Evolutionary conservation across 2,797 vertebrate species (phyloP).

Genomic region (Coluber constrictor): DNA sequence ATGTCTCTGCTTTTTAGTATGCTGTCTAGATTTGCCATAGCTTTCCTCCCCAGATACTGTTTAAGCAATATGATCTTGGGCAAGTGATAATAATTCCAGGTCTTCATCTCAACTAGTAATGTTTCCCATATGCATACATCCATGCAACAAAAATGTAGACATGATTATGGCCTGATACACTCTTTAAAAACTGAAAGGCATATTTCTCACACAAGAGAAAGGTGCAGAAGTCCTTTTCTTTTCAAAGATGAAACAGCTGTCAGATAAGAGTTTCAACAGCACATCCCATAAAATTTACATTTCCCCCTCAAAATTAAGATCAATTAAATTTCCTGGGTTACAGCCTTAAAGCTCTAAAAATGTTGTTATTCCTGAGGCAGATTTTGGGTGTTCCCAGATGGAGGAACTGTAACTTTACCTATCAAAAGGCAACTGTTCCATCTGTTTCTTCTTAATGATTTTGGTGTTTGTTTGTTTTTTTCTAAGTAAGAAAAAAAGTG

Average conservation of each 20-base stretch:
- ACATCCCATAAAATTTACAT: slow-evolving; percentile 14
- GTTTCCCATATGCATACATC: background rate
- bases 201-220: background rate
- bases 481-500: background rate
- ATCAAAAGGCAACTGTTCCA: background rate
- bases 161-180: background rate
- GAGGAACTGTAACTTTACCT: background rate
- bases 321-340: background rate
- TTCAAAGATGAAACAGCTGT: background rate
- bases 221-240: background rate
- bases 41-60: background rate
- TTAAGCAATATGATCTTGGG: background rate
- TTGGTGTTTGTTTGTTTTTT: background rate
- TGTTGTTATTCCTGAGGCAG: background rate
- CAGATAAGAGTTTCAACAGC: background rate
- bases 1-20: too few relatives aligned
- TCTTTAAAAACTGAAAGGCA: background rate
- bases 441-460: background rate
- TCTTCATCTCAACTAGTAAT: background rate
- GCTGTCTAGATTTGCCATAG: too few relatives aligned
- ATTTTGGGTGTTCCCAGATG: background rate
- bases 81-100: background rate
- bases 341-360: background rate
- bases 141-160: background rate
- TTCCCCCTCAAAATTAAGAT: background rate